Base-by-base conservation (phyloP, 2,888 invertebrate species). In the Cinara cedri region DNA sequence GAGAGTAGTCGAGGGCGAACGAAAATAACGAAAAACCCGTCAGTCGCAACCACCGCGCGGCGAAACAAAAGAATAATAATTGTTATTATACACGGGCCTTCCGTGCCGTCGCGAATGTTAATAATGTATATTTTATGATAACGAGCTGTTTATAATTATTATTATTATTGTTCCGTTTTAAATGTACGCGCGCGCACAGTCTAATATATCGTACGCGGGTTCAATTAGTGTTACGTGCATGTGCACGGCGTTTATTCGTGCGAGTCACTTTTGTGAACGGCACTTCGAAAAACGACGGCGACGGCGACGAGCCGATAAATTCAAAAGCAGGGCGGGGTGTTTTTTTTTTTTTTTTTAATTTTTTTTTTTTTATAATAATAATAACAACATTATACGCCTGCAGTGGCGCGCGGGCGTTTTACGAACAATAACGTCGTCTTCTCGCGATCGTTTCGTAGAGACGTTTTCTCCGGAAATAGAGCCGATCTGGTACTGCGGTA, bases 71-170 rank as follows among this genome's bases (percentile, higher is more conserved):
- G 68, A 68, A 68, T 34, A 34, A 34, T 34, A 34, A 34, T 34
- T 34, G 3, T 34, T 34, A 34, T 34, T 4, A 34, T 26, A 68
- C 68, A 34, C 66, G 46, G 16, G 49, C 66, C 49, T 26, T 1
- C 57, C 46, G 62, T 14, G 54, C 16, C 63, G 24, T 65, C 65
- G 34, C 34, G 34, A 34, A 34, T 34, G 34, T 34, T 34, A 34
- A 34, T 65, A 74, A 74, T 54, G 74, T 65, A 54, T 74, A 65
- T 63, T 74, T 65, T 65, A 74, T 65, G 74, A 74, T 74, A 74
- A 74, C 74, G 54, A 74, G 63, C 63, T 44, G 19, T 65, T 74
- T 74, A n/a, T n/a, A 44, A 74, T 65, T 65, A 63, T 74, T 54
- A 54, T 54, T 54, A 54, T 34, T 34, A n/a, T n/a, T n/a, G n/a